Evolutionary conservation across 1,140 invertebrate species (phyloP), one percentile per base, ranked within the genome.

Genomic region (Penaeus japonicus): DNA sequence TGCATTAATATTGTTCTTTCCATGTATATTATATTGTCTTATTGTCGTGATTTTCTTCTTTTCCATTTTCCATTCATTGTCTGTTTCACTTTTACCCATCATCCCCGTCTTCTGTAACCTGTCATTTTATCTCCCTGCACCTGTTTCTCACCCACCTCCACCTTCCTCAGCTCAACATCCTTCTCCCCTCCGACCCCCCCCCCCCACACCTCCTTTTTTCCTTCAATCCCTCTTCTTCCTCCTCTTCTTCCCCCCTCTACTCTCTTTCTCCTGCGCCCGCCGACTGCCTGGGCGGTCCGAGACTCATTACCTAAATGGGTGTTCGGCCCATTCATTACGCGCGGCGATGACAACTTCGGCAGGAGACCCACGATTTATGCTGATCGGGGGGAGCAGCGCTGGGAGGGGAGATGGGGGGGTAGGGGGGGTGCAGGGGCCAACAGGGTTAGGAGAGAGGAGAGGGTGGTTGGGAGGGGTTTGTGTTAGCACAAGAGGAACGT

Each of bases 251-350:
- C 47, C 15, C 47, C 78, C 78, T 22, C 24, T 22, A 78, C 57
- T 54, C 27, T 22, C 39, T 24, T 62, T 22, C 53, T 15, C 54
- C 27, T 27, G n/a, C 22, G 47, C 35, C 62, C n/a, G 22, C 65
- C 10, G 62, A n/a, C 70, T 53, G 53, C 70, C 53, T 85, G 84
- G 84, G 84, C 84, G 84, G 84, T 85, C 84, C 27, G 39, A 35
- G 70, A 73, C 62, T 85, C 84, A 77, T 85, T 85, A 85, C 84
- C 84, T 85, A 85, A 85, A 85, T 85, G 84, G 84, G 84, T 85
- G 84, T 85, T 85, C 32, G 70, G 62, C 47, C 30, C 53, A 85
- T 85, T 85, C 84, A 85, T 85, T 85, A 85, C 84, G 55, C 70
- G n/a, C 32, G 18, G 27, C 70, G 84, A 85, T 85, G 84, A 85